These are phyloP conservation scores for Promerops cafer DNA, from an alignment of 2,113 vertebrate species.

Conservation along the genomic window DNA sequence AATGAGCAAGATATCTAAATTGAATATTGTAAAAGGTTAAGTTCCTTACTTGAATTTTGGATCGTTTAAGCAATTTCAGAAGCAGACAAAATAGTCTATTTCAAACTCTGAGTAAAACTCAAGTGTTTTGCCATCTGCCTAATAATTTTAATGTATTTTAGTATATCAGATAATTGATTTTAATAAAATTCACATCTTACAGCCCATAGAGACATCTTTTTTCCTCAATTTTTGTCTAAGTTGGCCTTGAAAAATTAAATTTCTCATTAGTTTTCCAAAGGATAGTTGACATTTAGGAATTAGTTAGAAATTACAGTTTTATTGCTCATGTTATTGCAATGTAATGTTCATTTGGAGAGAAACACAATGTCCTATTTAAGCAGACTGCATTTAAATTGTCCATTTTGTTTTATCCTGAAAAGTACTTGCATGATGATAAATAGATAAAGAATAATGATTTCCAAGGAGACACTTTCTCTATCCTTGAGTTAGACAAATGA, in stretches of 20 bases:
- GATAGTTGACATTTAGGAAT: slow-evolving; percentile 27
- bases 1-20: neutral
- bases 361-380: neutral
- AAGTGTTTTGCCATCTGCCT: neutral
- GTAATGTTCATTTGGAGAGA: slow-evolving; percentile 29
- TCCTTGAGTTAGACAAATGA: neutral
- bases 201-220: neutral
- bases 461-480: neutral
- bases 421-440: neutral
- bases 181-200: neutral
- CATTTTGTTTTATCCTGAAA: slow-evolving; percentile 16
- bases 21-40: neutral
- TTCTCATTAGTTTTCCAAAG: slow-evolving; percentile 28
- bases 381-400: slow-evolving; percentile 31
- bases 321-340: slow-evolving; percentile 1
- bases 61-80: neutral
- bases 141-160: neutral
- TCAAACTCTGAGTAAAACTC: neutral
- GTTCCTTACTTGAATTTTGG: neutral
- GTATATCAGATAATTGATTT: neutral
- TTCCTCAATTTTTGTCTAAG: neutral
- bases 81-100: neutral
- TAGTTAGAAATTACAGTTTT: slow-evolving; percentile 32
- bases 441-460: slow-evolving; percentile 9
- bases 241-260: neutral